Evolutionary conservation across 1,140 invertebrate species (phyloP).

Genomic region (Temnothorax curvispinosus): DNA sequence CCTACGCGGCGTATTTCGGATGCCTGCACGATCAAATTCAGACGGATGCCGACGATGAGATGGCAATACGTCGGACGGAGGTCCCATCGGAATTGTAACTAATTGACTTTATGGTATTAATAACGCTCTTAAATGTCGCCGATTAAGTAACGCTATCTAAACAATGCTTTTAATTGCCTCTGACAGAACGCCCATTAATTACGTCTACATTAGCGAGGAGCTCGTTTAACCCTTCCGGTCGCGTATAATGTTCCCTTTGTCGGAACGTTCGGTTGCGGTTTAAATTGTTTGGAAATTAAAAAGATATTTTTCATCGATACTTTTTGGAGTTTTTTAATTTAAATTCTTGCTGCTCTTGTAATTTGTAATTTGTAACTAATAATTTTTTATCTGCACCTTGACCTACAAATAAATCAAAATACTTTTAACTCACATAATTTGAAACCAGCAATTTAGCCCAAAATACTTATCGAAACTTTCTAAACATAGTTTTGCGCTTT

Average conservation of each 20-base stretch:
- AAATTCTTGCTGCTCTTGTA: neutral
- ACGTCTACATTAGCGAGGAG: constrained; percentile 62
- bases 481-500: neutral
- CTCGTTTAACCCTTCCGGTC: constrained; percentile 38
- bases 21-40: neutral
- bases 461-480: neutral
- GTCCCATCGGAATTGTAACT: constrained; percentile 18
- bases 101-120: constrained; percentile 67
- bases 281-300: constrained; percentile 17
- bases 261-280: constrained; percentile 12
- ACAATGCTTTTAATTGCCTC: constrained; percentile 66
- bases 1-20: neutral
- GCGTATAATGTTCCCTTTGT: constrained; percentile 22
- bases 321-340: neutral
- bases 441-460: neutral
- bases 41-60: neutral
- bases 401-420: neutral
- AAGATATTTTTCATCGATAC: neutral
- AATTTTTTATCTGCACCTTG: neutral
- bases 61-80: constrained; percentile 7
- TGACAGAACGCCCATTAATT: constrained; percentile 65
- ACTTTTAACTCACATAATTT: neutral
- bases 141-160: constrained; percentile 54
- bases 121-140: constrained; percentile 34
- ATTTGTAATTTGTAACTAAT: neutral